Conservation (phyloP, 2,113 vertebrate genomes). For the Tonatia bakeri region DNA sequence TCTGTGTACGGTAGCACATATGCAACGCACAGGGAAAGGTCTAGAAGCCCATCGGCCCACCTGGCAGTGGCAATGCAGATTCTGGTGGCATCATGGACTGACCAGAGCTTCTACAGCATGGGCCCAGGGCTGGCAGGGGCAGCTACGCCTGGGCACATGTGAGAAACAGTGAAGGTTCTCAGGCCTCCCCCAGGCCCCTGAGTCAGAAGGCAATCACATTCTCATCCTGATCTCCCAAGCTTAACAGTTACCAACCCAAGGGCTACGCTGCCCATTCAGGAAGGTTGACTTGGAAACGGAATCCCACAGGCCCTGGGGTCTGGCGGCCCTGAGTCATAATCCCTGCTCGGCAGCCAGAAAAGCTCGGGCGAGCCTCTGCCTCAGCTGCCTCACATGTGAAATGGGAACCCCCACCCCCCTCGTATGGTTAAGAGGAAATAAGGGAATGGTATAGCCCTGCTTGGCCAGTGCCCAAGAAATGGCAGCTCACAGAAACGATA, state of each 20-base stretch:
- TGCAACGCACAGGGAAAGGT: neutral
- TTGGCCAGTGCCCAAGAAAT: neutral
- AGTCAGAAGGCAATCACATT: neutral
- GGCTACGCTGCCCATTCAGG: neutral
- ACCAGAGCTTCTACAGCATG: neutral
- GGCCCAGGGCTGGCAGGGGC: neutral
- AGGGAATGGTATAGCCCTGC: neutral
- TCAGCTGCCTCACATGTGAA: neutral
- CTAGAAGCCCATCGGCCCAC: neutral
- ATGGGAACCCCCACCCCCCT: neutral
- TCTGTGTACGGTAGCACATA: accelerated
- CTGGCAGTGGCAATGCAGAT: accelerated
- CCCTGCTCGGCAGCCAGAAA: neutral
- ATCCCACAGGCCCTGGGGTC: accelerated
- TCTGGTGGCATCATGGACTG: no score
- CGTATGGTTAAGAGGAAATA: neutral
- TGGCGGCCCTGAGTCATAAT: no score
- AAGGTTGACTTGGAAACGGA: neutral
- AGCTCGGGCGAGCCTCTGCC: neutral
- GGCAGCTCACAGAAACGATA: neutral
- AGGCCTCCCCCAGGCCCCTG: neutral
- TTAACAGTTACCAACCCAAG: neutral
- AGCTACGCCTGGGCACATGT: neutral
- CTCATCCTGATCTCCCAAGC: neutral
- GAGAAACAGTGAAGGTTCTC: neutral